A percentile compares a stretch with the other conserved stretches of the same genome.
Conservation (phyloP, 2,888 invertebrate genomes). For the Hemaris fuciformis region DNA sequence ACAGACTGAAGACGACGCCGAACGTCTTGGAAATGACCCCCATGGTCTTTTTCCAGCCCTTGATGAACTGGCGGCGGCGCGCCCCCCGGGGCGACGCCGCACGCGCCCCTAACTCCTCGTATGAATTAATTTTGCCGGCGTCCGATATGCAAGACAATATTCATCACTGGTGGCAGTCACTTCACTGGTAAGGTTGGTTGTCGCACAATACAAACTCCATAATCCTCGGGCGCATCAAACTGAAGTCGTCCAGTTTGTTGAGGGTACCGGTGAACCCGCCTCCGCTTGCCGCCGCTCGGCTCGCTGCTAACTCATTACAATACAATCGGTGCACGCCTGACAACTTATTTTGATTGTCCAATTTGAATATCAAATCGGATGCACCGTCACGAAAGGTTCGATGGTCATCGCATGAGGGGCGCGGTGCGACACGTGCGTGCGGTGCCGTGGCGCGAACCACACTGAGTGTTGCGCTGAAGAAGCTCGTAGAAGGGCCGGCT, state of each 20-base stretch:
- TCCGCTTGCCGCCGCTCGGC: conserved; percentile 29
- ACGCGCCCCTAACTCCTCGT: conserved; percentile 65
- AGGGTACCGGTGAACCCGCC: conserved; percentile 25
- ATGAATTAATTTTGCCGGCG: conserved; percentile 74
- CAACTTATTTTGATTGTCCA: conserved; percentile 54
- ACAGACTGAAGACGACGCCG: conserved; percentile 91
- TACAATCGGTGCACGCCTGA: conserved; percentile 51
- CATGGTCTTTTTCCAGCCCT: conserved; percentile 83
- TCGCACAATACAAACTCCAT: conserved; percentile 51
- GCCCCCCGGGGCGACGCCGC: conserved; percentile 72
- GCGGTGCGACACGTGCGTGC: conserved; percentile 49
- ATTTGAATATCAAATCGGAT: conserved; percentile 58
- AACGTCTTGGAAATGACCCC: conserved; percentile 89
- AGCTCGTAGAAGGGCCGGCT: conserved; percentile 35
- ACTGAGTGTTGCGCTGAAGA: conserved; percentile 41
- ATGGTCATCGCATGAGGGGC: conserved; percentile 36
- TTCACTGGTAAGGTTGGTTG: conserved; percentile 49
- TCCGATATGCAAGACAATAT: conserved; percentile 39
- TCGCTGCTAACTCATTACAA: conserved; percentile 47
- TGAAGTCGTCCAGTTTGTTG: conserved; percentile 31
- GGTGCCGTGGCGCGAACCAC: conserved; percentile 46
- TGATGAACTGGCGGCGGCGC: conserved; percentile 77
- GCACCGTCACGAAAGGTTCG: conserved; percentile 49
- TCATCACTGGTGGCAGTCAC: conserved; percentile 60
- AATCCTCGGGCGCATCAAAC: conserved; percentile 31